Base-by-base conservation (phyloP, 35 echinoderm and acorn worm genomes). In the Lytechinus pictus region DNA sequence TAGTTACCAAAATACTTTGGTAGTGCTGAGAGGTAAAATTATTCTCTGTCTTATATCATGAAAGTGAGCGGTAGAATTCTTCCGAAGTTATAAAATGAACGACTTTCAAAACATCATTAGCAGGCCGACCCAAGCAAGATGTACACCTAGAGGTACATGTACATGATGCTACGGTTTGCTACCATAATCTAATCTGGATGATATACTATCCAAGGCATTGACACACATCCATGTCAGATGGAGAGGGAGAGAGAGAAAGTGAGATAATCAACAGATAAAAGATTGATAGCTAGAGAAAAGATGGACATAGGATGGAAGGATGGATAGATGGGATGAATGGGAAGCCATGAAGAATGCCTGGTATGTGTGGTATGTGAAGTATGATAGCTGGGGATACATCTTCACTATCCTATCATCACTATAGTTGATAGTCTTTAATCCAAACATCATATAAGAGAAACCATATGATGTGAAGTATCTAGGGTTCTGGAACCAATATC, bases 371-470 rank as follows among this genome's bases (percentile, higher is more conserved):
- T 14, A 90, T 90, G 88, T 21, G 29, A 4, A 33, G 27, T 90
- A 90, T 90, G 88, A 90, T 90, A 44, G 88, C 88, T 52, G n/a
- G 28, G 52, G 88, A 14, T 52, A 54, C 87, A 52, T 90, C 88
- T 90, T 90, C 88, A 90, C 87, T 89, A 89, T 89, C 87, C 29
- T 88, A 28, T 89, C 87, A 21, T 89, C 87, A 52, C 88, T 90
- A 2, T 54, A 4, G 27, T 33, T 9, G 52, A 28, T 90, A 90
- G 88, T 51, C 88, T 90, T 44, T 21, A 90, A 21, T 89, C 52
- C 87, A 89, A 14, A 12, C 6, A 3, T 44, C 33, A 44, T 44
- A 44, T 2, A 44, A 1, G 33, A 44, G 33, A 44, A 44, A 44
- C 33, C 33, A 44, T 44, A 44, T 44, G 33, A 44, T 44, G 33